These are phyloP conservation scores for Epizoanthus scotinus DNA, from an alignment of 92 coral and sea anemone species.

Conservation along the genomic window DNA sequence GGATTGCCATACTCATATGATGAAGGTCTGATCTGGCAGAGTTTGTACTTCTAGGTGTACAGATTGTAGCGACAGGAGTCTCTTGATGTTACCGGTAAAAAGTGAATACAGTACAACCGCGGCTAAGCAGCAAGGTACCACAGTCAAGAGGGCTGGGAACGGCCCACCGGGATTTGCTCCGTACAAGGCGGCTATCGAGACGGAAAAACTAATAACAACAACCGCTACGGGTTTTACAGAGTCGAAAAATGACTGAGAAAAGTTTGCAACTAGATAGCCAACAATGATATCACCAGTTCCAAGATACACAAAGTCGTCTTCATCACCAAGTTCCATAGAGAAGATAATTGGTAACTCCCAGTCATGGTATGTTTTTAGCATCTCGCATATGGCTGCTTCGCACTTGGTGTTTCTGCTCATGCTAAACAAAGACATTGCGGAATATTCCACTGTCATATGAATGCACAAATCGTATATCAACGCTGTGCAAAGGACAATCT, in stretches of 20 bases:
- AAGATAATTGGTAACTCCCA: slow-evolving; percentile 70
- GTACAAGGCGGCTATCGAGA: slow-evolving; percentile 57
- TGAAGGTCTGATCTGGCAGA: too few relatives aligned
- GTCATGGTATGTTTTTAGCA: slow-evolving; percentile 47
- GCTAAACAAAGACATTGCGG: slow-evolving; percentile 55
- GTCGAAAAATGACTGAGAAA: slow-evolving; percentile 62
- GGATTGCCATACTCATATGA: too few relatives aligned
- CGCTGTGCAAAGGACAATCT: slow-evolving; percentile 69
- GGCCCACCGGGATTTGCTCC: slow-evolving; percentile 48
- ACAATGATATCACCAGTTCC: slow-evolving; percentile 73
- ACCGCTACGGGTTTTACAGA: slow-evolving; percentile 62
- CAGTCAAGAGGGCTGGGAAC: slow-evolving; percentile 62
- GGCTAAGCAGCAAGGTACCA: slow-evolving; percentile 57
- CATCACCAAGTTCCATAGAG: slow-evolving; percentile 58
- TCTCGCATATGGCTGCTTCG: slow-evolving; percentile 54
- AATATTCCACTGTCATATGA: slow-evolving; percentile 15
- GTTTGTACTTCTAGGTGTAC: too few relatives aligned
- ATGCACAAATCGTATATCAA: slow-evolving; percentile 57
- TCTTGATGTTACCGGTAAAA: slow-evolving; percentile 32
- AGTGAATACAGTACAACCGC: slow-evolving; percentile 41
- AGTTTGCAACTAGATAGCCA: slow-evolving; percentile 67
- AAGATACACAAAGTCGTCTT: slow-evolving; percentile 58
- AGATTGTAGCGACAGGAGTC: slow-evolving; percentile 33
- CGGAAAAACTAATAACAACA: slow-evolving; percentile 56
- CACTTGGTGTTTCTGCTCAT: slow-evolving; percentile 30